A percentile compares a stretch with the other conserved stretches of the same genome.
Conservation (phyloP, 2,888 invertebrate species). For the Agrochola macilenta region DNA sequence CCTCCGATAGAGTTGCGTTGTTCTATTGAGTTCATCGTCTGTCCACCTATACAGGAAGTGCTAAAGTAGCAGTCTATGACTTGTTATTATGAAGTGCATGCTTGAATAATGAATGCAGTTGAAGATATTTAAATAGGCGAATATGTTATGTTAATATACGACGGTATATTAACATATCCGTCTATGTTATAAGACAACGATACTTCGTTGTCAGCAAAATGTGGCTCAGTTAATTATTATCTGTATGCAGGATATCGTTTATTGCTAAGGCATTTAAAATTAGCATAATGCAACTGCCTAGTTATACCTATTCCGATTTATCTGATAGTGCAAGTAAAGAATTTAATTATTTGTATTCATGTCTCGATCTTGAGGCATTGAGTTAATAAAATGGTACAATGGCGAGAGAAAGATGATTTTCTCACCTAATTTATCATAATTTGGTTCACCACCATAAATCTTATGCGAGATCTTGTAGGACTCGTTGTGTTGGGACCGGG, state of each 20-base stretch:
- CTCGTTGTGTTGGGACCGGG: conserved; percentile 96
- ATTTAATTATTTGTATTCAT: not conserved
- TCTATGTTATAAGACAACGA: no score
- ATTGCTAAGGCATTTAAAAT: conserved; percentile 26
- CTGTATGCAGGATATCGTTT: conserved; percentile 15
- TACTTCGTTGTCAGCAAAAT: conserved; percentile 8
- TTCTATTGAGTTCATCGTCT: not conserved
- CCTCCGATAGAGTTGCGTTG: not conserved
- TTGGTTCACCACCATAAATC: conserved; percentile 95
- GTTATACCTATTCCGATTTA: conserved; percentile 2
- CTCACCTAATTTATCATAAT: conserved; percentile 92
- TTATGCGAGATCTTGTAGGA: conserved; percentile 97
- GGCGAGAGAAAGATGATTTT: not conserved
- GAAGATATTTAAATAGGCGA: conserved; percentile 4
- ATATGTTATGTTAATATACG: conserved; percentile 6
- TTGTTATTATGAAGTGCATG: conserved; percentile 9
- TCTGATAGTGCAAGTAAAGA: not conserved
- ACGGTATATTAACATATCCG: no score
- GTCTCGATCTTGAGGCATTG: no score
- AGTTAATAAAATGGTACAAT: not conserved
- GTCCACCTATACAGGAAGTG: conserved; percentile 5
- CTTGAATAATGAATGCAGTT: conserved; percentile 6
- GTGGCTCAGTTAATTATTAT: conserved; percentile 11
- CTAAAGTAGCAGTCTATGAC: not conserved
- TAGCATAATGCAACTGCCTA: not conserved